Base-by-base conservation (phyloP, 2,797 vertebrate species). In the Apodemus agrarius region DNA sequence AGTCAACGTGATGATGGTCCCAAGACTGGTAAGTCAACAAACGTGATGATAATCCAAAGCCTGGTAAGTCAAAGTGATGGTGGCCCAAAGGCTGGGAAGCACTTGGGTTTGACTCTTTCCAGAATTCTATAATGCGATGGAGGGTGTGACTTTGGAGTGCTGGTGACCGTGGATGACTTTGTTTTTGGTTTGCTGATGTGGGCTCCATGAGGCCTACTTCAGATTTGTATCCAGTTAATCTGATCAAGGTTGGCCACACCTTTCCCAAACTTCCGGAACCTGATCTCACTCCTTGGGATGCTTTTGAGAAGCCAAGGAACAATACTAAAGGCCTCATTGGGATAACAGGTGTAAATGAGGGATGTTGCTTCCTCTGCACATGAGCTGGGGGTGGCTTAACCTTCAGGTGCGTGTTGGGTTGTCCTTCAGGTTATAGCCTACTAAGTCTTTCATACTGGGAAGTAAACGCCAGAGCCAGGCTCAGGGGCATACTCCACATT, bases 391-490 rank as follows among this genome's bases (percentile, higher is more conserved):
- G 37, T 31, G 63, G 63, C 49, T 52, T 79, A 82, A 37, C 49
- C 81, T 79, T 90, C 72, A 63, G 54, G 13, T 43, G 72, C 75
- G 40, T 10, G 34, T 2, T 37, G 13, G 90, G 40, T 49, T 76
- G 83, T 43, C 57, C 74, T 88, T 65, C 43, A 61, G 61, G 21
- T 89, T 43, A 69, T 63, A 91, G 10, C 17, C 85, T 78, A 89
- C 83, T 74, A 93, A 93, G 59, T 76, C 26, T 96, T 65, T 93
- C 52, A 69, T 29, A 78, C 6, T 31, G 69, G 84, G 65, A 87
- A 78, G 76, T 52, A 93, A 82, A 90, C 87, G 40, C 59, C 67
- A 89, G 89, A 93, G 69, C 63, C 40, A 94, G 43, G n/a, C 61
- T 52, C 78, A 57, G 61, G 89, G 80, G 52, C 37, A 89, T 8